Evolutionary conservation across 2,113 vertebrate genomes (phyloP), one percentile per base, ranked within the genome.

Genomic region (Corapipo altera): DNA sequence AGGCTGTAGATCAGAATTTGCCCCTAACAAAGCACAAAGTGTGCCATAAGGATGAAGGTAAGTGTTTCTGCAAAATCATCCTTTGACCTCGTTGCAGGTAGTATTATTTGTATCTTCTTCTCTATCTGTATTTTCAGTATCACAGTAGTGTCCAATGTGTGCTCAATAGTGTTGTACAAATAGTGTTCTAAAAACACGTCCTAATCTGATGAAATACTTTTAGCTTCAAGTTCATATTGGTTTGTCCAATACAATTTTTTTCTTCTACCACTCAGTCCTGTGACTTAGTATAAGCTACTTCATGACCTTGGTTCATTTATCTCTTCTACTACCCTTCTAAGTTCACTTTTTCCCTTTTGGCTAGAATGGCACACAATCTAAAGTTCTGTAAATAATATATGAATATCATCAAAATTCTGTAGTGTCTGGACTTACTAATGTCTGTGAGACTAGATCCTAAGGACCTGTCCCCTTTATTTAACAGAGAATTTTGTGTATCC

Each of bases 121-220:
- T 81, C 48, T 87, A 6, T 28, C n/a, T 88, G 41, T 76, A 71
- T 70, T 90, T 88, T 93, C 65, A 75, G 12, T 30, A 89, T 85
- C 59, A 62, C 33, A 15, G 6, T 51, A 33, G 26, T 18, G 22
- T 49, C 23, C 35, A 43, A 5, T 22, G 35, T 52, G 18, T 64
- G 35, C 51, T 52, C 58, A 51, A 8, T 11, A 46, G 27, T 37
- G 23, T 59, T 91, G 58, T 67, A 84, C 70, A 91, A 94, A 91
- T 18, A 59, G 16, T 51, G 17, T 66, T 94, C 59, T 66, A 85
- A 51, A 92, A 91, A 91, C 48, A 35, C 11, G 67, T 88, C 30
- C 59, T 52, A 89, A 93, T 91, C 85, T 95, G 85, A 93, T 93
- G 2, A 95, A 92, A 93, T 52, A 51, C 64, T 87, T 96, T 72